Base-by-base conservation (phyloP, 1,140 invertebrate species). In the Cecropterus lyciades region DNA sequence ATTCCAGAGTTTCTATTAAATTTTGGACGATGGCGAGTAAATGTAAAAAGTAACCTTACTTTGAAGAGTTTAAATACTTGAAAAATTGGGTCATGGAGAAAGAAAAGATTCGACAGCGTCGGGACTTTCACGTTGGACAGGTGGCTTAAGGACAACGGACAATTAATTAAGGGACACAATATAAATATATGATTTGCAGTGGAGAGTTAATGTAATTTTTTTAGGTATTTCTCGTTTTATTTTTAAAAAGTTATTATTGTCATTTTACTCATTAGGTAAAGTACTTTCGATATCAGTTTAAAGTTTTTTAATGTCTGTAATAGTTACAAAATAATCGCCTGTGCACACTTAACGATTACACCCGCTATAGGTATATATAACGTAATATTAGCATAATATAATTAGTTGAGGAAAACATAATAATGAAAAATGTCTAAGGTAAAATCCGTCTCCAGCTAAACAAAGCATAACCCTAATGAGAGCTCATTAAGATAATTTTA, bases 371-470 rank as follows among this genome's bases (percentile, higher is more conserved):
- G n/a, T n/a, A n/a, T n/a, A n/a, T n/a, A n/a, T n/a, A n/a, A n/a
- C n/a, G n/a, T n/a, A n/a, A n/a, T n/a, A 76, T 72, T 76, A 71
- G 70, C 72, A 79, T 76, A 76, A 76, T 68, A 74, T 73, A 77
- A 79, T 75, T 73, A 73, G 69, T 68, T 69, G 57, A 62, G 48
- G 52, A 75, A 69, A 69, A 74, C 68, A 69, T 43, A 14, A 53
- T 46, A 49, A 40, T 68, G n/a, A 60, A 75, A 56, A 65, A 77
- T 51, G 76, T 43, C 24, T 11, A 72, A 67, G 57, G 60, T 77
- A 46, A 76, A 82, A 70, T 51, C 73, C 15, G 51, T 80, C 52
- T 63, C 42, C 7, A 60, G 65, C 65, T 67, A 74, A 73, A 71
- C 77, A 77, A 74, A 73, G 68, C 66, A 63, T 67, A 48, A 37